Conservation (phyloP, 2,113 vertebrate genomes). For the Thalassarche chlororhynchos region DNA sequence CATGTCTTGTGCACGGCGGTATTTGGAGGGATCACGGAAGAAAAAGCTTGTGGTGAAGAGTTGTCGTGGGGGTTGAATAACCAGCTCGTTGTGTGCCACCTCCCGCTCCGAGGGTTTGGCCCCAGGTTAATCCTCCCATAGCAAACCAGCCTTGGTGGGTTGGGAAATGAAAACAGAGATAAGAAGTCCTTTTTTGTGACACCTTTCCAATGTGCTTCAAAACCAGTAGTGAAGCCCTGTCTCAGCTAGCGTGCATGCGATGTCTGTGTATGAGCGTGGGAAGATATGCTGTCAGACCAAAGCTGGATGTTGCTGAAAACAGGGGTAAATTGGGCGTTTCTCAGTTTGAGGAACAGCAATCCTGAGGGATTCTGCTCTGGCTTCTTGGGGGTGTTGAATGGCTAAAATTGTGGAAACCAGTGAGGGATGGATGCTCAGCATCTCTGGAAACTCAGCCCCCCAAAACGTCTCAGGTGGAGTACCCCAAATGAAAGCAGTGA, state of each 20-base stretch:
- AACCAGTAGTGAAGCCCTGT: not conserved
- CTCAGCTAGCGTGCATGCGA: not conserved
- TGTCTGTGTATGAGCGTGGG: no score
- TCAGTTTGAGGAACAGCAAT: not conserved
- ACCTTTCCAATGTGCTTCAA: not conserved
- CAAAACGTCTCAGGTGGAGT: not conserved
- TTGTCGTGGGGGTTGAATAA: not conserved
- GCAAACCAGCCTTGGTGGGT: not conserved
- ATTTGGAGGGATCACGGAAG: not conserved
- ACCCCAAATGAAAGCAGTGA: not conserved
- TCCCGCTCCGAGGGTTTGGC: not conserved
- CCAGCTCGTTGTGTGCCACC: rapidly evolving
- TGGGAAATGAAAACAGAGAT: not conserved
- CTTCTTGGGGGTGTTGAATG: not conserved
- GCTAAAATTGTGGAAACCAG: not conserved
- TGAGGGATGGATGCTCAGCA: not conserved
- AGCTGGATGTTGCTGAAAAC: not conserved
- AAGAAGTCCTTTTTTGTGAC: not conserved
- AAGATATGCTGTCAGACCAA: not conserved
- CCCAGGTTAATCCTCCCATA: not conserved
- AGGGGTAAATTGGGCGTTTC: not conserved
- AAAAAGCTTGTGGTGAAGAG: not conserved
- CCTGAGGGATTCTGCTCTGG: not conserved
- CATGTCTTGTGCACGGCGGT: rapidly evolving
- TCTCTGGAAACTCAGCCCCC: not conserved